phyloP scores from a whole-genome alignment of 2,888 invertebrate genomes.

The Meandrusa payeni region DNA sequence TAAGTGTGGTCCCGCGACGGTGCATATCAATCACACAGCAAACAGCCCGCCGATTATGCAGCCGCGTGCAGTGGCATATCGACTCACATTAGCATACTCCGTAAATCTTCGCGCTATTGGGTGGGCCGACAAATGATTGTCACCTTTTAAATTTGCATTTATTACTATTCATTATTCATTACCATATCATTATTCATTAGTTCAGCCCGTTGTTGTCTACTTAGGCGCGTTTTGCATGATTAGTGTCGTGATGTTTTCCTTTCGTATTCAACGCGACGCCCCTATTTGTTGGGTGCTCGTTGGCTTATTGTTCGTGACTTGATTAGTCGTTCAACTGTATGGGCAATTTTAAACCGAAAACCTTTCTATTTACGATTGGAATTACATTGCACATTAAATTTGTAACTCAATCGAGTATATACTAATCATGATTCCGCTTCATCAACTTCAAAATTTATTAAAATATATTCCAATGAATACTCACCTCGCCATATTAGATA shows the following conservation, averaged over 20 bases:
- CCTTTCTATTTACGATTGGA: conserved; percentile 1
- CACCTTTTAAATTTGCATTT: conserved; percentile 77
- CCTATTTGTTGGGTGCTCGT: conserved; percentile 37
- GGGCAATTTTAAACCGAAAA: conserved; percentile 30
- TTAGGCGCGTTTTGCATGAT: conserved; percentile 62
- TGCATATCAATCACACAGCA: conserved; percentile 60
- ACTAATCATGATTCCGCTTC: conserved; percentile 1
- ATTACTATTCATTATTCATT: conserved; percentile 55
- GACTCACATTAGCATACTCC: conserved; percentile 57
- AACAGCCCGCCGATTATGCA: conserved; percentile 59
- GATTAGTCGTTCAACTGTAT: conserved; percentile 25
- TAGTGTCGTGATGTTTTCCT: conserved; percentile 56
- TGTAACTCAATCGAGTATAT: background rate
- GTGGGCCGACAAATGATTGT: conserved; percentile 72
- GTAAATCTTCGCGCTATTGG: conserved; percentile 61
- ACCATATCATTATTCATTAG: conserved; percentile 45
- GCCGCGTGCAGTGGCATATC: conserved; percentile 68
- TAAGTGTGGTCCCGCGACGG: conserved; percentile 32
- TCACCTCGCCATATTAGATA: conserved; percentile 68
- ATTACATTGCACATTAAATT: background rate
- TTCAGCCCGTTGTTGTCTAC: conserved; percentile 45
- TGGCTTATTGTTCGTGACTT: conserved; percentile 40
- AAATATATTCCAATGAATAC: conserved; percentile 32
- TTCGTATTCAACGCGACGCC: conserved; percentile 51
- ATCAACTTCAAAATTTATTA: background rate